A percentile compares a stretch with the other conserved stretches of the same genome.
Conservation (phyloP, 2,113 vertebrate species). For the Erythrocercus mccallii region DNA sequence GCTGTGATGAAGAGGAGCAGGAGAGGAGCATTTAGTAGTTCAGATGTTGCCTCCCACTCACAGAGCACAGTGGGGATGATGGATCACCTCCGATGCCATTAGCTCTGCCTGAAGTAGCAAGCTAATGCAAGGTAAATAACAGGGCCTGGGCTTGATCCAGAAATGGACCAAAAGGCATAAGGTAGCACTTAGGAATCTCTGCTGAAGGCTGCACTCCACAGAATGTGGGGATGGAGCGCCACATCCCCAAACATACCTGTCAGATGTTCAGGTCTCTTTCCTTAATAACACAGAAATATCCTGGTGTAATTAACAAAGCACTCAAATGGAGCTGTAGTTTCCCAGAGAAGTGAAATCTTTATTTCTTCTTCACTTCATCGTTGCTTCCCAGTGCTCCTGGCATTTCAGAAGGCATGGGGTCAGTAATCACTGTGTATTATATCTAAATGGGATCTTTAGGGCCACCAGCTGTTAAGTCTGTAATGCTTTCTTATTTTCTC, state of each 20-base stretch:
- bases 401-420: not conserved
- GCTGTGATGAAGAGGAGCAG: not conserved
- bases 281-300: not conserved
- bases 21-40: not conserved
- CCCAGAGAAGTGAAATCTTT: not conserved
- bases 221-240: not conserved
- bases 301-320: not conserved
- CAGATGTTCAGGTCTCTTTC: not conserved
- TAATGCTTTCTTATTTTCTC: not conserved
- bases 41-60: not conserved
- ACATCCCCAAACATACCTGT: not conserved
- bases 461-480: not conserved
- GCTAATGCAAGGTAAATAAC: constrained; percentile 9
- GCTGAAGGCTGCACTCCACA: not conserved
- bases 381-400: not conserved
- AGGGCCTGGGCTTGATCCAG: not conserved
- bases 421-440: not conserved
- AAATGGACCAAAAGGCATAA: not conserved
- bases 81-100: not conserved
- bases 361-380: accelerated
- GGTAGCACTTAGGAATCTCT: not conserved
- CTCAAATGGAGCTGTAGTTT: not conserved
- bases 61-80: not conserved
- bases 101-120: constrained; percentile 42
- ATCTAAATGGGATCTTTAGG: not conserved